These are phyloP conservation scores for Ahaetulla prasina DNA, from an alignment of 2,113 vertebrate genomes.

Conservation along the genomic window DNA sequence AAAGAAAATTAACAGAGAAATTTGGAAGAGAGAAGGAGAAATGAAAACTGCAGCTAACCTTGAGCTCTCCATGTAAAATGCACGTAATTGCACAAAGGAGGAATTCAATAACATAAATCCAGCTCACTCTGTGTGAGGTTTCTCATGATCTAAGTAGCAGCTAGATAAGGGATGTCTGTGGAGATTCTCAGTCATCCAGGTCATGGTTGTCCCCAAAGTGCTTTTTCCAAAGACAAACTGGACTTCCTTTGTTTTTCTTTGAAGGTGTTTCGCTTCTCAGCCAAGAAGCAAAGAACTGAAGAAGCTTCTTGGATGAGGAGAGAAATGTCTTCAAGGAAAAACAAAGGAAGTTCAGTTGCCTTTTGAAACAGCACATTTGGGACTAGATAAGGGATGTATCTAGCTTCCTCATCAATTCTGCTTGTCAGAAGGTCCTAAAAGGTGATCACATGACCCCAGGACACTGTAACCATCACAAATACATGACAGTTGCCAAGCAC, in stretches of 20 bases:
- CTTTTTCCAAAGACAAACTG: neutral
- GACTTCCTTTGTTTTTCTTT: neutral
- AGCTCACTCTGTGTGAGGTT: neutral
- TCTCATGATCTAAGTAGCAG: neutral
- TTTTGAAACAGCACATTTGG: neutral
- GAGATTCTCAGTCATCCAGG: neutral
- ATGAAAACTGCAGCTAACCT: neutral
- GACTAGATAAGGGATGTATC: neutral
- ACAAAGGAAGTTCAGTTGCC: neutral
- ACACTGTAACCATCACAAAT: neutral
- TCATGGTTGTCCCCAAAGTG: neutral
- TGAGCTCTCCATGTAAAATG: neutral
- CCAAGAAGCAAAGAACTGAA: neutral
- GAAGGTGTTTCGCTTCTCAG: neutral
- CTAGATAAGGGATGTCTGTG: neutral
- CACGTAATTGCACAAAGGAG: neutral
- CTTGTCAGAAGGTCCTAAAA: neutral
- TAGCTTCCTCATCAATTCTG: neutral
- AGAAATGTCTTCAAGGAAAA: too few species aligned
- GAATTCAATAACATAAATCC: neutral
- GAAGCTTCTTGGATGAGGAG: neutral
- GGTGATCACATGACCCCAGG: neutral
- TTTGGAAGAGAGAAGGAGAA: neutral
- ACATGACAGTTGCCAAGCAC: neutral
- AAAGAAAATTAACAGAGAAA: neutral